Conservation (phyloP, 2,888 invertebrate species). For the Ormyrus thymus region DNA sequence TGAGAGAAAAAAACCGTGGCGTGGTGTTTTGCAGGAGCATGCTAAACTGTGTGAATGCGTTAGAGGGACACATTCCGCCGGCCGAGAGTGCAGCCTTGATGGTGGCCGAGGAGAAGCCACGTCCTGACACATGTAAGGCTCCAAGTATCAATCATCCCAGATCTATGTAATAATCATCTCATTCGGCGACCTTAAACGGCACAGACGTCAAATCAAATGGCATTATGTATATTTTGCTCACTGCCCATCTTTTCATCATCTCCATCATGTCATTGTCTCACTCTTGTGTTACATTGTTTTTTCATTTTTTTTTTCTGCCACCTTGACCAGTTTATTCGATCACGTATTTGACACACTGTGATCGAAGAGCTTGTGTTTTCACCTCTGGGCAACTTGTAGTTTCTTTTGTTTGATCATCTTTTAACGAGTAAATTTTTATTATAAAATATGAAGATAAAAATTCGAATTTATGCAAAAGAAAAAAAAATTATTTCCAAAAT, state of each 20-base stretch:
- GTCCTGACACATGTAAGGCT: slow-evolving; percentile 87
- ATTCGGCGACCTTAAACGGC: neutral
- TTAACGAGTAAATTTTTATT: neutral
- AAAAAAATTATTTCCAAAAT: neutral
- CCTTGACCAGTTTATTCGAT: slow-evolving; percentile 2
- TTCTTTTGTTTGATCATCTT: neutral
- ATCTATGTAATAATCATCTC: slow-evolving; percentile 37
- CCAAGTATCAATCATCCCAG: slow-evolving; percentile 58
- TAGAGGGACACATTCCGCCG: slow-evolving; percentile 92
- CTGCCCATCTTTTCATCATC: slow-evolving; percentile 30
- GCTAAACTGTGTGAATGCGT: slow-evolving; percentile 96
- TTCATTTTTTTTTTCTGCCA: slow-evolving; percentile 3
- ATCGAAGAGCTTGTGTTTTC: neutral
- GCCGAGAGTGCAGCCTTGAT: slow-evolving; percentile 87
- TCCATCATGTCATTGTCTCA: slow-evolving; percentile 18
- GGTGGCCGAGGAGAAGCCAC: slow-evolving; percentile 86
- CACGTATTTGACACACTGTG: neutral
- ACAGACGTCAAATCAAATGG: neutral
- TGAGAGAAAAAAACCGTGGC: slow-evolving; percentile 69
- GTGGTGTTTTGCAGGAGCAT: slow-evolving; percentile 86
- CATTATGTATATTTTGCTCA: slow-evolving; percentile 31
- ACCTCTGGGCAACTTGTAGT: neutral
- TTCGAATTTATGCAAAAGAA: neutral
- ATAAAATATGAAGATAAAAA: neutral
- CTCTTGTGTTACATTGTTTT: neutral